Evolutionary conservation across 2,888 invertebrate species (phyloP), one percentile per base, ranked within the genome.

Genomic region (Drosophila longiperda): DNA sequence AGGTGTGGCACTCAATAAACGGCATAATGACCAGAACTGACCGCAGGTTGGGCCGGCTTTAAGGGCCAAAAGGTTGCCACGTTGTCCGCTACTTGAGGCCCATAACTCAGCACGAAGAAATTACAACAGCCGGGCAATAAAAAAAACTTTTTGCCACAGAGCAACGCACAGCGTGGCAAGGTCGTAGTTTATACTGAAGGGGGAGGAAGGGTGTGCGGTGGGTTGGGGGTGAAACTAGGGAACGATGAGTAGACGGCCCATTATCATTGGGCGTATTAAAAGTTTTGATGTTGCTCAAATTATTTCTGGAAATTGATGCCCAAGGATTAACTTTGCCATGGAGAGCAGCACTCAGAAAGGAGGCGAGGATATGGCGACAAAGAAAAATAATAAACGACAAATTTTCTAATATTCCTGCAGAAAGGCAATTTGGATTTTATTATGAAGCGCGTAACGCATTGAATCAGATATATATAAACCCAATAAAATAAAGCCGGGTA

Each of bases 201-300:
- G 20, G 1, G 48, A 26, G 3, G 7, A 23, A 11, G 33, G 9
- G n/a, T 1, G 32, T 38, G 15, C 0, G 11, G 26, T 3, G 64
- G 6, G 2, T n/a, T n/a, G 40, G 59, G 59, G 20, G 5, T 17
- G 26, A 60, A 60, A 6, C 17, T 50, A 34, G 50, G 53, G 32
- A 33, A 54, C 23, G 45, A 4, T 15, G 23, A 45, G 45, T 57
- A 36, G 75, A 49, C 62, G 60, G 68, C 59, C 90, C 78, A 81
- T 86, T 87, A 83, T 91, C 90, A 90, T 91, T 87, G 90, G 85
- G 75, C 80, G 83, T 91, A 91, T 91, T 89, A 91, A 91, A 89
- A 90, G 83, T 89, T 91, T 88, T 75, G 87, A 88, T 90, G 90
- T 80, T 89, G 89, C 74, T 73, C 80, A 89, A 89, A 90, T 90